Percentiles rank a stretch among this genome's conserved stretches.
Conservation (phyloP, 2,113 vertebrate genomes). For the Carassius auratus region DNA sequence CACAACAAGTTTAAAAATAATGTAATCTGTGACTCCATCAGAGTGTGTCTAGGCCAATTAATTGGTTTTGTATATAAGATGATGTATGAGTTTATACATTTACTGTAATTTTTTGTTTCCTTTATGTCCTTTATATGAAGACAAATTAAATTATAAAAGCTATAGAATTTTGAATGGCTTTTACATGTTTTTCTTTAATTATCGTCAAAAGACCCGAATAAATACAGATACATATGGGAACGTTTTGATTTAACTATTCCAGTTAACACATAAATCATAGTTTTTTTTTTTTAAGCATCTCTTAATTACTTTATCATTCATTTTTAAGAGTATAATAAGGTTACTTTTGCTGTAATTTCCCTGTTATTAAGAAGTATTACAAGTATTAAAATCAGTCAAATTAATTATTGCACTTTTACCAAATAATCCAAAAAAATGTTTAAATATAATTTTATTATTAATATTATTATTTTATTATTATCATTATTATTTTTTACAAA, state of each 20-base stretch:
- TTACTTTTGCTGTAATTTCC: background rate
- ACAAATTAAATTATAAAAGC: slow-evolving; percentile 45
- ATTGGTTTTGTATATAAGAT: slow-evolving; percentile 48
- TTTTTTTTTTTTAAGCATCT: background rate
- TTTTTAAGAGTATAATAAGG: background rate
- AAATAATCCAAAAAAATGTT: background rate
- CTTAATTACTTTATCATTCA: background rate
- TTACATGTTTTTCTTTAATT: slow-evolving; percentile 37
- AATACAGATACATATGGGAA: background rate
- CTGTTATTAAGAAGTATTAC: background rate
- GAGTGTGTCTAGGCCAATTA: slow-evolving; percentile 45
- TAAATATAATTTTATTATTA: background rate
- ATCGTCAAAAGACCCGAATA: slow-evolving; percentile 22
- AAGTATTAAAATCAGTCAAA: background rate
- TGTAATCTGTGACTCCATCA: slow-evolving; percentile 49
- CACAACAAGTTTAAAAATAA: slow-evolving; percentile 45
- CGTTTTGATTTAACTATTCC: background rate
- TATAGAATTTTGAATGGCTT: slow-evolving; percentile 1
- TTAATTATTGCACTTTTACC: background rate
- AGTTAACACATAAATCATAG: background rate
- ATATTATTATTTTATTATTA: background rate
- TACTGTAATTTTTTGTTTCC: slow-evolving; percentile 34
- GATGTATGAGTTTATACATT: slow-evolving; percentile 43
- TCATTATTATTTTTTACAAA: background rate
- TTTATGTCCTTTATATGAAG: slow-evolving; percentile 34